A percentile compares a stretch with the other conserved stretches of the same genome.
Conservation (phyloP, 2,113 vertebrate species). For the Arvicanthis niloticus region DNA sequence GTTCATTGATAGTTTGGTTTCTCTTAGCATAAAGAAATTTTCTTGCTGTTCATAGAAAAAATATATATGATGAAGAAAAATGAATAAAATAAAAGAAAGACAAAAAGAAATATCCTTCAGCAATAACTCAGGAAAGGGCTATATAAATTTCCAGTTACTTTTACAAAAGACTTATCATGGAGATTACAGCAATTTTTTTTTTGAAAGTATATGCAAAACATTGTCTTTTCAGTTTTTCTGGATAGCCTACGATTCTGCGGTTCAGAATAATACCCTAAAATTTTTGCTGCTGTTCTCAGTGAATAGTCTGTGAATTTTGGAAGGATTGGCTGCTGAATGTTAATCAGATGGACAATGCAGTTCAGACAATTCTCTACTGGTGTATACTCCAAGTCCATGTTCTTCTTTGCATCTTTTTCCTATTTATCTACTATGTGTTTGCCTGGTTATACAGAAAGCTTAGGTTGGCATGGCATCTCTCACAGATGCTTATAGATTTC, state of each 20-base stretch:
- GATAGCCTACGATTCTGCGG: not conserved
- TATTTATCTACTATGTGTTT: not conserved
- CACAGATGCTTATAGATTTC: not conserved
- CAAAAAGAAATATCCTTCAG: not conserved
- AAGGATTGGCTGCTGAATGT: fast-evolving
- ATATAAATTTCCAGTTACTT: not conserved
- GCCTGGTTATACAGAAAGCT: not conserved
- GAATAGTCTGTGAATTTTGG: not conserved
- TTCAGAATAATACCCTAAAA: not conserved
- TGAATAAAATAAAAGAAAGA: not conserved
- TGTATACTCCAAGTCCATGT: not conserved
- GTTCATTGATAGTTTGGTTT: not conserved
- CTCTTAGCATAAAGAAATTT: not conserved
- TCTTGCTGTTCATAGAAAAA: not conserved
- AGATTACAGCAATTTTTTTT: not conserved
- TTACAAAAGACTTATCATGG: not conserved
- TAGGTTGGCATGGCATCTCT: not conserved
- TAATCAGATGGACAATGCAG: fast-evolving
- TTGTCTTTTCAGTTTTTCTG: not conserved
- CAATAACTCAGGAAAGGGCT: not conserved
- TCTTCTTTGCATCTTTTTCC: not conserved
- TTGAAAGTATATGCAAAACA: not conserved
- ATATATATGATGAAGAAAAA: not conserved
- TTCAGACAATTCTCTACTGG: not conserved
- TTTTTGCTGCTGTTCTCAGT: not conserved